Evolutionary conservation across 2,888 invertebrate species (phyloP).

Genomic region (Dorcus hopei): DNA sequence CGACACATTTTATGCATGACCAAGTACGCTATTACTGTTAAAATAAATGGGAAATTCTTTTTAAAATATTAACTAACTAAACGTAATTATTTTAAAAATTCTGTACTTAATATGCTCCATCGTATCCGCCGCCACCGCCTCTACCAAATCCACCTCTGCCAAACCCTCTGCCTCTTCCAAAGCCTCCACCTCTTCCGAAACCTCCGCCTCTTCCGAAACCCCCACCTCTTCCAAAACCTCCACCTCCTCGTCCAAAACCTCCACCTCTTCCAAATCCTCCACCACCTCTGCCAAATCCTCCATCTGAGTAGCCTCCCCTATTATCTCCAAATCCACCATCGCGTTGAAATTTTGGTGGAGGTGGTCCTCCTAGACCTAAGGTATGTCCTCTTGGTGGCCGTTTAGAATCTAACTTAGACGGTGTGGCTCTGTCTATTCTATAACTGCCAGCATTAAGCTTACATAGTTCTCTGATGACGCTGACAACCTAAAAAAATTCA

Average conservation of each 20-base stretch:
- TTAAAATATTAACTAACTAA: too few species aligned
- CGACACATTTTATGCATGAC: too few species aligned
- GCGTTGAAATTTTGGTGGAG: constrained; percentile 49
- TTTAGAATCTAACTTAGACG: constrained; percentile 53
- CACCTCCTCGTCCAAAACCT: constrained; percentile 16
- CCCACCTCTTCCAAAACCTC: constrained; percentile 10
- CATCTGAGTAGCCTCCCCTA: constrained; percentile 28
- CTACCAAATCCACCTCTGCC: too few species aligned
- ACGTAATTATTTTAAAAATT: too few species aligned
- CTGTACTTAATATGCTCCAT: neutral
- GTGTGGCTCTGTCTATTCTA: constrained; percentile 58
- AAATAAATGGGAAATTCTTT: too few species aligned
- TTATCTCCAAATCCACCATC: constrained; percentile 34
- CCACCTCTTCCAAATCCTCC: constrained; percentile 25
- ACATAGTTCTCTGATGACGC: constrained; percentile 72
- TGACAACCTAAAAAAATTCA: constrained; percentile 55
- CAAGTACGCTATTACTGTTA: too few species aligned
- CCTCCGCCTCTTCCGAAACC: neutral
- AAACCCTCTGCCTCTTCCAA: neutral
- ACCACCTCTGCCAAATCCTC: constrained; percentile 33
- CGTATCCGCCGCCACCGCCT: constrained; percentile 4
- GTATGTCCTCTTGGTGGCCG: constrained; percentile 53
- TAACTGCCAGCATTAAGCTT: constrained; percentile 73
- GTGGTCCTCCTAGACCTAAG: constrained; percentile 40
- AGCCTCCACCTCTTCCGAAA: neutral